A percentile compares a stretch with the other conserved stretches of the same genome.
These are phyloP conservation scores for Clarias macrocephalus DNA, from an alignment of 2,113 vertebrate species.

Conservation along the genomic window DNA sequence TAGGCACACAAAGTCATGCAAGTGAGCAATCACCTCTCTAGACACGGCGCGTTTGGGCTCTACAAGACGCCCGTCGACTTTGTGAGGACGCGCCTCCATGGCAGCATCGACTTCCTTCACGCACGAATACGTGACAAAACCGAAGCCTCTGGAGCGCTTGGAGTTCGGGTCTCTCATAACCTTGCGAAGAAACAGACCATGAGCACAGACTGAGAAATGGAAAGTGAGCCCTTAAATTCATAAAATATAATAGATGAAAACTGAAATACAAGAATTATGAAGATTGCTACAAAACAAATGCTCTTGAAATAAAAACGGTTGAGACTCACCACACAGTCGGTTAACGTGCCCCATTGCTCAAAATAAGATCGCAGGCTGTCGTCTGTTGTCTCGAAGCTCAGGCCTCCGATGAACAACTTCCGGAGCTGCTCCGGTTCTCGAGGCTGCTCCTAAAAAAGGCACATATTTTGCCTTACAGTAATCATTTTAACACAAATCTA, in stretches of 20 bases:
- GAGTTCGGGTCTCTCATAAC: constrained; percentile 92
- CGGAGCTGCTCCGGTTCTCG: constrained; percentile 94
- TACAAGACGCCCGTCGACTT: constrained; percentile 91
- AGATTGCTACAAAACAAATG: neutral
- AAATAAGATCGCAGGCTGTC: constrained; percentile 90
- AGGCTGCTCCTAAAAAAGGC: constrained; percentile 71
- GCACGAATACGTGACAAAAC: constrained; percentile 88
- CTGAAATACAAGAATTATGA: neutral
- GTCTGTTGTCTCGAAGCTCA: constrained; percentile 95
- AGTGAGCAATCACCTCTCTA: constrained; percentile 76
- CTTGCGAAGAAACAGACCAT: constrained; percentile 59
- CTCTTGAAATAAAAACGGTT: neutral
- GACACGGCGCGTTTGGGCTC: constrained; percentile 94
- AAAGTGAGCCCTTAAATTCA: too few relatives aligned
- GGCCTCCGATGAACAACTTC: constrained; percentile 93
- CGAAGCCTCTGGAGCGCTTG: constrained; percentile 91
- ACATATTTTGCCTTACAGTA: neutral
- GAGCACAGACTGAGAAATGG: neutral
- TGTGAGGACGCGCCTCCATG: constrained; percentile 90
- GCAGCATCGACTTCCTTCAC: constrained; percentile 89
- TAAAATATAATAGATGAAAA: too few relatives aligned
- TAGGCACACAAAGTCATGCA: too few relatives aligned
- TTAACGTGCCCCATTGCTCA: constrained; percentile 92
- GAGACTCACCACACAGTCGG: constrained; percentile 88
- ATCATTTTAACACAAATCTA: neutral